phyloP scores from a whole-genome alignment of 2,113 vertebrate genomes.

The Phalacrocorax carbo region DNA sequence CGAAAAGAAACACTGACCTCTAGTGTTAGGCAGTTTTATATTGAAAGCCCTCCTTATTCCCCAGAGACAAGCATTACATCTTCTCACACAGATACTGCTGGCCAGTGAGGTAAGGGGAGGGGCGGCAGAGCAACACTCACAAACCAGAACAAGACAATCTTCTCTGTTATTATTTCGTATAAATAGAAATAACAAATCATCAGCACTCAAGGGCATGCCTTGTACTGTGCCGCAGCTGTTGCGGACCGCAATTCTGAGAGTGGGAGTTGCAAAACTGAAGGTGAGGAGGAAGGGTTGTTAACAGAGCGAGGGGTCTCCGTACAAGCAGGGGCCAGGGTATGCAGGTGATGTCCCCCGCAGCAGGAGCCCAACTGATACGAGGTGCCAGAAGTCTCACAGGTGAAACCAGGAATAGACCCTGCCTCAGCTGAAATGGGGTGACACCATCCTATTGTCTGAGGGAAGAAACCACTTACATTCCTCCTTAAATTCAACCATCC shows the following conservation, averaged over 20 bases:
- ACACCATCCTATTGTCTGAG: neutral
- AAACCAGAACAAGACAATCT: neutral
- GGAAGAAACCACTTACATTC: neutral
- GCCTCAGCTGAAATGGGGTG: neutral
- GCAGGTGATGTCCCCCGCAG: neutral
- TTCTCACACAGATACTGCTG: fast-evolving
- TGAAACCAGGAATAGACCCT: neutral
- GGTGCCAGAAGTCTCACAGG: neutral
- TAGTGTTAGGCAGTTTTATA: constrained; percentile 5
- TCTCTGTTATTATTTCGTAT: neutral
- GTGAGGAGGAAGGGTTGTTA: neutral
- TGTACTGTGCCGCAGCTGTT: neutral
- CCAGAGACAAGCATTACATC: neutral
- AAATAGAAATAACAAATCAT: neutral
- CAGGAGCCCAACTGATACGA: fast-evolving
- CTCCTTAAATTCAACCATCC: neutral
- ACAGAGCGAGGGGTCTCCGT: neutral
- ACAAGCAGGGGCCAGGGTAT: neutral
- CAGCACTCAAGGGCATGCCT: neutral
- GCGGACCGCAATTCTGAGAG: neutral
- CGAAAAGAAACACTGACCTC: constrained; percentile 62
- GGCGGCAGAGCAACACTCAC: neutral
- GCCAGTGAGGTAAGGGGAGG: neutral
- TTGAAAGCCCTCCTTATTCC: neutral
- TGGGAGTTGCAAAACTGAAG: neutral